Evolutionary conservation across 2,888 invertebrate species (phyloP).

Genomic region (Ectemnius lituratus): DNA sequence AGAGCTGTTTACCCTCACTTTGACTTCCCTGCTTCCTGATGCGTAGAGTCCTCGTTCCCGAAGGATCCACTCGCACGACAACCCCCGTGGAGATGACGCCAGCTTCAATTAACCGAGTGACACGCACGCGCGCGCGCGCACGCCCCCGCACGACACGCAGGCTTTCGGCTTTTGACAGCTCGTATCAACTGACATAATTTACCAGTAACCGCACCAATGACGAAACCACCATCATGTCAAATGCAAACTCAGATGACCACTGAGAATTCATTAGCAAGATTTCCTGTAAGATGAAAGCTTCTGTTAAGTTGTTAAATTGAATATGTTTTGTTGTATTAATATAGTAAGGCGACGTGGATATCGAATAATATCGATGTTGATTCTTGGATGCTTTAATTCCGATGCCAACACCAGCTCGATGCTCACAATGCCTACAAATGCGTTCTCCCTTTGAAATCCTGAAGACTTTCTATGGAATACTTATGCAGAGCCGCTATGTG

Average conservation of each 20-base stretch:
- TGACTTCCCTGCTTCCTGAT: not conserved
- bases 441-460: too few relatives aligned
- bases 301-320: too few relatives aligned
- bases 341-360: too few relatives aligned
- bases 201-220: slow-evolving; percentile 3
- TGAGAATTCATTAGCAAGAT: not conserved
- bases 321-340: too few relatives aligned
- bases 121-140: not conserved
- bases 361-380: too few relatives aligned
- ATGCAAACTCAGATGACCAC: not conserved
- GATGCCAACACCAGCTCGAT: too few relatives aligned
- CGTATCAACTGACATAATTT: slow-evolving; percentile 28
- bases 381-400: too few relatives aligned
- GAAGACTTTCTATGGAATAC: too few relatives aligned
- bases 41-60: not conserved
- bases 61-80: slow-evolving; percentile 32
- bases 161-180: slow-evolving; percentile 25
- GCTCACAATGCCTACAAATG: too few relatives aligned
- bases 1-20: slow-evolving; percentile 5
- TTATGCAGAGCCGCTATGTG: too few relatives aligned
- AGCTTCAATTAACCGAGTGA: slow-evolving; percentile 41
- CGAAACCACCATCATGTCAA: not conserved
- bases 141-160: slow-evolving; percentile 6
- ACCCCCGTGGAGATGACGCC: slow-evolving; percentile 25
- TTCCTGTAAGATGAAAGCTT: too few relatives aligned